Percentiles rank a stretch among this genome's conserved stretches.
phyloP scores from a whole-genome alignment of 2,113 vertebrate species.

The Rhombomys opimus region DNA sequence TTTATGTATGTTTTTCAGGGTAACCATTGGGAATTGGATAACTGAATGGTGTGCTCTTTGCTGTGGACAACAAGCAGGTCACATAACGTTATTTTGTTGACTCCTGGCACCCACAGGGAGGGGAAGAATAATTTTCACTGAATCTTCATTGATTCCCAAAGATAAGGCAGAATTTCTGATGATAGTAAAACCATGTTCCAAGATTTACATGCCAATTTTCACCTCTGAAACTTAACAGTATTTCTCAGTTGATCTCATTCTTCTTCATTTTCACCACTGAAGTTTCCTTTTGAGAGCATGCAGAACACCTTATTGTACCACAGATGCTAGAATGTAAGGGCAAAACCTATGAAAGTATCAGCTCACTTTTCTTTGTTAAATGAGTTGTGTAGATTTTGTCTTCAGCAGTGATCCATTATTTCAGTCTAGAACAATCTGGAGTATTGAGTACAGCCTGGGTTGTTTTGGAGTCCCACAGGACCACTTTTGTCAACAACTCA shows the following conservation, averaged over 20 bases:
- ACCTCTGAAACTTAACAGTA: conserved; percentile 27
- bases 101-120: background rate
- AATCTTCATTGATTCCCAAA: background rate
- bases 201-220: conserved; percentile 5
- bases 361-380: background rate
- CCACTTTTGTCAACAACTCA: background rate
- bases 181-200: background rate
- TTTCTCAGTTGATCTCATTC: conserved; percentile 24
- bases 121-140: background rate
- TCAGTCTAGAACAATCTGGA: too few relatives aligned
- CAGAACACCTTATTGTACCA: background rate
- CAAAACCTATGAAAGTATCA: background rate
- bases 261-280: background rate
- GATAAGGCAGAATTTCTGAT: background rate
- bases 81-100: background rate
- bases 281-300: background rate
- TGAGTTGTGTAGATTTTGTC: background rate
- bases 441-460: too few relatives aligned
- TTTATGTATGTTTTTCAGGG: background rate
- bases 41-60: background rate
- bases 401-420: too few relatives aligned
- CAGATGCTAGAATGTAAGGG: background rate
- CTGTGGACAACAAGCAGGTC: background rate
- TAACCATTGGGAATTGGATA: background rate
- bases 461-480: too few relatives aligned